Evolutionary conservation across 2,113 vertebrate genomes (phyloP).

Genomic region (Apodemus speciosus): DNA sequence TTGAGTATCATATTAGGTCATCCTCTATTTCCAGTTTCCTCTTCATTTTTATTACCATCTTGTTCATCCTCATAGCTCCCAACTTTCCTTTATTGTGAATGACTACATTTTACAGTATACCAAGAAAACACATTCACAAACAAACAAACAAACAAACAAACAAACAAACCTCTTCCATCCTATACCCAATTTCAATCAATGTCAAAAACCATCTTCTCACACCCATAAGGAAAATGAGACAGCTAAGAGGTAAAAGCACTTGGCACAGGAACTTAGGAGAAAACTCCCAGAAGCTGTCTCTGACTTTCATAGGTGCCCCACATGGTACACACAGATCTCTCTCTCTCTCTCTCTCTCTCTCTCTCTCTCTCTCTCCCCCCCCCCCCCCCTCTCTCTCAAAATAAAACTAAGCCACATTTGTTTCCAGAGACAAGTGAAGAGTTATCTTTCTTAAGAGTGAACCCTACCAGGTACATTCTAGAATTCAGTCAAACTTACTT

Average conservation of each 20-base stretch:
- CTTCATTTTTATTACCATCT: not conserved
- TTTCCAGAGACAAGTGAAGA: not conserved
- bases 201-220: not conserved
- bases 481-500: not conserved
- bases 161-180: not conserved
- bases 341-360: too few species aligned
- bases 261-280: not conserved
- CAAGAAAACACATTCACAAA: not conserved
- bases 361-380: too few species aligned
- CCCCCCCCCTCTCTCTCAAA: too few species aligned
- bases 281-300: not conserved
- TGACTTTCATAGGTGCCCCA: not conserved
- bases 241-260: not conserved
- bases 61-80: not conserved
- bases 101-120: slow-evolving; percentile 6
- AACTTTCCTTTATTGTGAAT: slow-evolving; percentile 10
- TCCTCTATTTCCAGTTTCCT: slow-evolving; percentile 11
- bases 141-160: not conserved
- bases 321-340: not conserved
- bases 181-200: not conserved
- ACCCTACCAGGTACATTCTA: not conserved
- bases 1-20: not conserved
- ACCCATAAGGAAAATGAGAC: not conserved
- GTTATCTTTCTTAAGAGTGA: not conserved
- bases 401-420: not conserved